phyloP scores from a whole-genome alignment of 1,140 invertebrate species.

The Plodia interpunctella region DNA sequence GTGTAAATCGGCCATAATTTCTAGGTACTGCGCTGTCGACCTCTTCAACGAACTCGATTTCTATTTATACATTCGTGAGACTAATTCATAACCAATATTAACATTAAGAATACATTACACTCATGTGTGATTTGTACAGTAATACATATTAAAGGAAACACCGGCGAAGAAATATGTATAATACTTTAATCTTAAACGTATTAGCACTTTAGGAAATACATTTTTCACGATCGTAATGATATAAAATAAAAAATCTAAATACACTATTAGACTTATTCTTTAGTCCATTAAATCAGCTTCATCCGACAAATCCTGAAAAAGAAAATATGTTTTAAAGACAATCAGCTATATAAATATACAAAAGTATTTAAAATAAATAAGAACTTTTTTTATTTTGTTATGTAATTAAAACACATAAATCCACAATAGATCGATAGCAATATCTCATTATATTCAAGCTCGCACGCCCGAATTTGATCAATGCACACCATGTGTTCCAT shows the following conservation, averaged over 20 bases:
- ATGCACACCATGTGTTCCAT: no score
- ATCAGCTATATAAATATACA: no score
- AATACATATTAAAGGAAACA: neutral
- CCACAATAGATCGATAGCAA: no score
- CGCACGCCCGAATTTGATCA: no score
- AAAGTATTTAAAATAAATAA: no score
- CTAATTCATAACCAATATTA: neutral
- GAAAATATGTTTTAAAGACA: constrained; percentile 13
- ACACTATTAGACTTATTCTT: constrained; percentile 37
- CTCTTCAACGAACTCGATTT: neutral
- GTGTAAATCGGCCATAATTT: neutral
- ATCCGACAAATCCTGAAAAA: constrained; percentile 52
- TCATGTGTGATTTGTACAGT: constrained; percentile 3
- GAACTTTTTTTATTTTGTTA: no score
- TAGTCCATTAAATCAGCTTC: constrained; percentile 47
- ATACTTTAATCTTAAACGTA: constrained; percentile 54
- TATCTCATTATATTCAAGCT: no score
- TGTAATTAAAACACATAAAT: no score
- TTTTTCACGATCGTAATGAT: constrained; percentile 43
- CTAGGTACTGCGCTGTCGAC: neutral
- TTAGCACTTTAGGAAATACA: constrained; percentile 62
- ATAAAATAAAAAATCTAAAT: constrained; percentile 52
- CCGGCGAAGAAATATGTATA: constrained; percentile 28
- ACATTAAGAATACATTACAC: constrained; percentile 4
- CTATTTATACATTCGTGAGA: neutral